These are phyloP conservation scores for Sialis fuliginosa DNA, from an alignment of 2,888 invertebrate species.

Conservation along the genomic window DNA sequence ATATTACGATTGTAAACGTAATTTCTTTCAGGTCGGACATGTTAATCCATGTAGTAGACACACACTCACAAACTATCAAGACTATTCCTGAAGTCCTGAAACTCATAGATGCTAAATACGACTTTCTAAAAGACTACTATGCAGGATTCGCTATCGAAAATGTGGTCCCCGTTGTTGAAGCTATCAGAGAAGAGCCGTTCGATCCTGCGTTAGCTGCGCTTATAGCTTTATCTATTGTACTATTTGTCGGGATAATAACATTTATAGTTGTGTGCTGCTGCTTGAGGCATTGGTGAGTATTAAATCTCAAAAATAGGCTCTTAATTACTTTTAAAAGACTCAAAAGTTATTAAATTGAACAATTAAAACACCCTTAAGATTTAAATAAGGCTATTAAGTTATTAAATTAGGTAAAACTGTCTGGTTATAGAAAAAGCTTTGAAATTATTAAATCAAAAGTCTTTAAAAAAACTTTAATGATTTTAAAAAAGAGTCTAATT, in stretches of 20 bases:
- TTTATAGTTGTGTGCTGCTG: slow-evolving; percentile 79
- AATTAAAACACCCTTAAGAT: background rate
- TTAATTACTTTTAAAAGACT: background rate
- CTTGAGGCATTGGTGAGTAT: slow-evolving; percentile 56
- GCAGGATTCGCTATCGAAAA: slow-evolving; percentile 58
- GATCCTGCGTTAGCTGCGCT: slow-evolving; percentile 74
- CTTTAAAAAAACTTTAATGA: no score
- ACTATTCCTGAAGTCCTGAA: slow-evolving; percentile 64
- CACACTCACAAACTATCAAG: slow-evolving; percentile 50
- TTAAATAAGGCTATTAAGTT: no score
- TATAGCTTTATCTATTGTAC: slow-evolving; percentile 67
- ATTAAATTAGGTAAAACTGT: background rate
- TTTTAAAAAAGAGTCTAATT: no score
- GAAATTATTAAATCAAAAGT: no score
- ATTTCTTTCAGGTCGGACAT: slow-evolving; percentile 57
- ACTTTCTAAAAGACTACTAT: slow-evolving; percentile 63
- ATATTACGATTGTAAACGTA: no score
- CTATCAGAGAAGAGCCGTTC: slow-evolving; percentile 53
- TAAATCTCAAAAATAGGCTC: background rate
- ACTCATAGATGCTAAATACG: slow-evolving; percentile 70
- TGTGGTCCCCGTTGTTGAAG: slow-evolving; percentile 49
- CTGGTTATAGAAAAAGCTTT: no score
- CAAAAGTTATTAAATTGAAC: background rate
- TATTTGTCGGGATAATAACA: slow-evolving; percentile 72
- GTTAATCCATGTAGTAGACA: slow-evolving; percentile 68